A percentile compares a stretch with the other conserved stretches of the same genome.
Conservation (phyloP, 2,888 invertebrate genomes). For the Cerceris ruficornis region DNA sequence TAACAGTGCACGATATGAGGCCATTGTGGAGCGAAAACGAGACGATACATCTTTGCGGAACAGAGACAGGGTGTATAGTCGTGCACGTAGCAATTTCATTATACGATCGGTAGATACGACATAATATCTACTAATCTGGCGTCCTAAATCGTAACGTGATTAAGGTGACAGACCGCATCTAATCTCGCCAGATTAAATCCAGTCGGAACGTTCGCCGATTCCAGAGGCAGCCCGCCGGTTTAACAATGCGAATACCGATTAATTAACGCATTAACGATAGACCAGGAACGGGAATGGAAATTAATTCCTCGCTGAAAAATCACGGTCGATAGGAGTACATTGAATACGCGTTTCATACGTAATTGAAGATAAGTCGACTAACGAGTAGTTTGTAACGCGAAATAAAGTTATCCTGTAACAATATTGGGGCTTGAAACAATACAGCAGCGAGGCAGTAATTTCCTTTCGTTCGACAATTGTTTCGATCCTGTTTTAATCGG, state of each 20-base stretch:
- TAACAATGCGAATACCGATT: background rate
- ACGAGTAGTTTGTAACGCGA: too few species aligned
- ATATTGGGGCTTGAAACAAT: too few species aligned
- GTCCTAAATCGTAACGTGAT: conserved; percentile 36
- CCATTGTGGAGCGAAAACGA: background rate
- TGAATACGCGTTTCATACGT: too few species aligned
- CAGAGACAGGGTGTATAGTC: background rate
- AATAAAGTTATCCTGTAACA: too few species aligned
- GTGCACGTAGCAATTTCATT: conserved; percentile 16
- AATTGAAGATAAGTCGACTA: too few species aligned
- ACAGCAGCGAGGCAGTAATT: too few species aligned
- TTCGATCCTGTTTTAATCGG: too few species aligned
- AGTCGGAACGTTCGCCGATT: conserved; percentile 22
- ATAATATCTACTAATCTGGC: conserved; percentile 15
- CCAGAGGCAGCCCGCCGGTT: background rate
- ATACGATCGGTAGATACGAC: conserved; percentile 1
- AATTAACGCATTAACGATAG: background rate
- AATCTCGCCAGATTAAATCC: conserved; percentile 32
- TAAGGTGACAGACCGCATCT: conserved; percentile 25
- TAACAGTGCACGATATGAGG: too few species aligned
- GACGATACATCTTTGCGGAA: background rate
- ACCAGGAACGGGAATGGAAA: background rate
- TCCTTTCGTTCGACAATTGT: too few species aligned
- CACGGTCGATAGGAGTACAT: too few species aligned
- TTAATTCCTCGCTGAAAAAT: too few species aligned